These are phyloP conservation scores for Ceratoteleas bidentatus DNA, from an alignment of 1,140 invertebrate genomes.

Conservation along the genomic window DNA sequence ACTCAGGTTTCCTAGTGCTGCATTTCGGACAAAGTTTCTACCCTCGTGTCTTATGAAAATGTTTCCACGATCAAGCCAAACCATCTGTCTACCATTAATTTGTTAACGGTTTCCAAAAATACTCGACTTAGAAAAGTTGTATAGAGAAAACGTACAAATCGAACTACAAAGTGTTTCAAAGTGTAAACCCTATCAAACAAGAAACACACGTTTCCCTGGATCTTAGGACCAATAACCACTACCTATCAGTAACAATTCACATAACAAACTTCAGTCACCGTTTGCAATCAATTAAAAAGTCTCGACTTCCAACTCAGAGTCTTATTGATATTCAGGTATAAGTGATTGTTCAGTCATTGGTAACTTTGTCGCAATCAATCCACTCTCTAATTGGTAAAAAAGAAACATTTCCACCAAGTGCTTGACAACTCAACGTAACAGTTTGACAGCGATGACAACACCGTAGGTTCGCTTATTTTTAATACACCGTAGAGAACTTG, in stretches of 20 bases:
- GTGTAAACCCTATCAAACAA: not conserved
- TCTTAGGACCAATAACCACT: too few species aligned
- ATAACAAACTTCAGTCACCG: too few species aligned
- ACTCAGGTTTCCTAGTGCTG: not conserved
- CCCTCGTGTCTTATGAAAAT: too few species aligned
- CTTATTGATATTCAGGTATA: constrained; percentile 1
- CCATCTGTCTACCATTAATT: too few species aligned
- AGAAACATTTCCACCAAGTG: constrained; percentile 10
- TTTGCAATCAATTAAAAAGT: too few species aligned
- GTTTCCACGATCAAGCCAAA: too few species aligned
- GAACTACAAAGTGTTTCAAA: not conserved
- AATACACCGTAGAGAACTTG: constrained; percentile 53
- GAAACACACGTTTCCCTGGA: not conserved
- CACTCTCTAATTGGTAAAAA: not conserved
- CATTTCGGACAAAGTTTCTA: not conserved
- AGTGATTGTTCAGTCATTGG: constrained; percentile 9
- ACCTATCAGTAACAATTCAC: too few species aligned
- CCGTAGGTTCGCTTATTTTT: constrained; percentile 38
- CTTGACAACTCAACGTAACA: constrained; percentile 8
- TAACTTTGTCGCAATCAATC: not conserved
- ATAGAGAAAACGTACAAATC: not conserved
- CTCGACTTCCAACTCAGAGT: too few species aligned
- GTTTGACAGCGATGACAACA: constrained; percentile 30
- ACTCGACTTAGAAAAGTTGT: not conserved
- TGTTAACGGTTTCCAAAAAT: not conserved